These are phyloP conservation scores for Garrulus glandarius DNA, from an alignment of 2,797 vertebrate genomes.

Conservation along the genomic window DNA sequence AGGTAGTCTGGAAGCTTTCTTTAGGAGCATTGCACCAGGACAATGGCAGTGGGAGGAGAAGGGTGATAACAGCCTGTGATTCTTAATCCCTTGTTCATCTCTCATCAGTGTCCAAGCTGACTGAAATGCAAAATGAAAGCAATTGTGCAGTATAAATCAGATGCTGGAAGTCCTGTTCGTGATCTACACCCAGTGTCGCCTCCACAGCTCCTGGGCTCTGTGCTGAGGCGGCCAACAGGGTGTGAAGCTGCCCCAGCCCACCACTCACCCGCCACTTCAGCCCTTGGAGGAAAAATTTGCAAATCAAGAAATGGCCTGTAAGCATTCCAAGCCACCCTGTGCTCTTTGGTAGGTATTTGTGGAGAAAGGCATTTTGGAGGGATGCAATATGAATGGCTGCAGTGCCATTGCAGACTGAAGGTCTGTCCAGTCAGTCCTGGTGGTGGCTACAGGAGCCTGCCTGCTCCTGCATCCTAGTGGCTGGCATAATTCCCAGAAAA, in stretches of 20 bases:
- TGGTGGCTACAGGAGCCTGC: not conserved
- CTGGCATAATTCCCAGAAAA: not conserved
- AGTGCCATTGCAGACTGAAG: not conserved
- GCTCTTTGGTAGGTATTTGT: not conserved
- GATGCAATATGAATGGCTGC: not conserved
- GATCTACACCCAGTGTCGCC: not conserved
- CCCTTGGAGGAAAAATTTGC: not conserved
- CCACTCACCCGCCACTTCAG: not conserved
- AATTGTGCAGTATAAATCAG: not conserved
- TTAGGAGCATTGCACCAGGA: not conserved
- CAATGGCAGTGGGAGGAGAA: not conserved
- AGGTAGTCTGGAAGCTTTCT: not conserved
- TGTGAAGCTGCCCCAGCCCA: not conserved
- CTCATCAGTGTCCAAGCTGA: slow-evolving; percentile 4
- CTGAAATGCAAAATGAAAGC: not conserved
- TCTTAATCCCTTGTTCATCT: not conserved
- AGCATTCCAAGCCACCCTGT: not conserved
- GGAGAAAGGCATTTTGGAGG: not conserved
- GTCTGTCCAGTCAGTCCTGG: not conserved
- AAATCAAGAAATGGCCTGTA: not conserved
- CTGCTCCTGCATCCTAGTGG: not conserved
- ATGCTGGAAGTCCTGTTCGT: not conserved
- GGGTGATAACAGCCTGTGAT: not conserved
- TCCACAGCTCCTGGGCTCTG: not conserved
- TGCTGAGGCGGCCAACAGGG: not conserved